Conservation (phyloP, 2,888 invertebrate genomes). For the Coelinius sp. region DNA sequence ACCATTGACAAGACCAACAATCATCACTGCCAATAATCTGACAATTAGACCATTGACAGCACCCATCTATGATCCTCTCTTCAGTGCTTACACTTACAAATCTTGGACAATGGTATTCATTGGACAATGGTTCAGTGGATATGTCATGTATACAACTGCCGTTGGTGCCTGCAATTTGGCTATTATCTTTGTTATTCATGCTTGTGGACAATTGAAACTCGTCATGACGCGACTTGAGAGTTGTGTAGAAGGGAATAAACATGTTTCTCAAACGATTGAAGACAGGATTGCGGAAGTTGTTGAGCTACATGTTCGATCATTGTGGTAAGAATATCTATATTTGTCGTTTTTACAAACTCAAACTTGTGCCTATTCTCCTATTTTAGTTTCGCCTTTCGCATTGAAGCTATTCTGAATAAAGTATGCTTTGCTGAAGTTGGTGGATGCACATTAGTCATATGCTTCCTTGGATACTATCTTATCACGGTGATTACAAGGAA, state of each 20-base stretch:
- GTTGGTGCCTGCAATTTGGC: conserved; percentile 51
- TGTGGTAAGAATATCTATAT: conserved; percentile 50
- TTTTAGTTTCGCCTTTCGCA: conserved; percentile 55
- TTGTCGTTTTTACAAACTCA: not conserved
- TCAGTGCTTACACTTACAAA: conserved; percentile 46
- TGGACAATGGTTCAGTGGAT: conserved; percentile 50
- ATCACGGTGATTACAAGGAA: conserved; percentile 55
- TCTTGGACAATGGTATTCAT: conserved; percentile 49
- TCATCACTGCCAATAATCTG: conserved; percentile 37
- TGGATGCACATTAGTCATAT: conserved; percentile 63
- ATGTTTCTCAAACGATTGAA: not conserved
- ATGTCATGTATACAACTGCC: conserved; percentile 53
- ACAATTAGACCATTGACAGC: conserved; percentile 50
- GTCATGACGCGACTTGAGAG: conserved; percentile 34
- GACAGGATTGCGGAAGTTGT: conserved; percentile 52
- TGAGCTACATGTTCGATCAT: conserved; percentile 54
- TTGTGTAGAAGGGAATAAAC: conserved; percentile 34
- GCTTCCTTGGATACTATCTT: conserved; percentile 62
- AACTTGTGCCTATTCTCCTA: not conserved
- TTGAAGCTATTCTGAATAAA: conserved; percentile 57
- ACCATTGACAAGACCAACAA: conserved; percentile 39
- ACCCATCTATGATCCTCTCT: conserved; percentile 52
- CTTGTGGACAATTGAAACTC: conserved; percentile 51
- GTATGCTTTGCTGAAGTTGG: conserved; percentile 62
- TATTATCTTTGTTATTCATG: conserved; percentile 54